Conservation (phyloP, 2,797 vertebrate genomes). For the Vespertilio murinus region DNA sequence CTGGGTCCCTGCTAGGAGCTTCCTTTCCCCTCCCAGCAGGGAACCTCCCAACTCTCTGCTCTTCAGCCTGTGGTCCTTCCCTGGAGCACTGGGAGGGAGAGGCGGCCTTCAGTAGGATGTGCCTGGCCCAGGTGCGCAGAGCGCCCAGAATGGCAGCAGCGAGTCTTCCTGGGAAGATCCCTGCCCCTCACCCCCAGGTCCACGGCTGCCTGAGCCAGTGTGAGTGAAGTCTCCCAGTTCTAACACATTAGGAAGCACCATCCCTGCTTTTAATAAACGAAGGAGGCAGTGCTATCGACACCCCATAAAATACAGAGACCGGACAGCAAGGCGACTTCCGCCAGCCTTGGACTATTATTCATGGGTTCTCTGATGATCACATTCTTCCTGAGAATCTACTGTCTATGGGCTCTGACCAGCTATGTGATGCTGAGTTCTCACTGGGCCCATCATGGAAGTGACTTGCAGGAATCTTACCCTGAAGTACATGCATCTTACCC, state of each 20-base stretch:
- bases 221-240: neutral
- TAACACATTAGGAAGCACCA: neutral
- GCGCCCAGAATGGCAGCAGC: neutral
- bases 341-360: neutral
- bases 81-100: neutral
- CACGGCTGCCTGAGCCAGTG: neutral
- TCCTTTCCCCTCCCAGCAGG: neutral
- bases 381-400: neutral
- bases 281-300: neutral
- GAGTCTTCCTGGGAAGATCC: neutral
- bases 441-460: neutral
- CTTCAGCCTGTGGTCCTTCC: neutral
- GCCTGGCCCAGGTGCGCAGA: rapidly evolving
- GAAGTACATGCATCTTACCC: neutral
- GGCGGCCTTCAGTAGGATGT: neutral
- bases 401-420: neutral
- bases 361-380: neutral
- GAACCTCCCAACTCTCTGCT: neutral
- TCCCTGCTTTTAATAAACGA: neutral
- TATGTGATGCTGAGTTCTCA: neutral
- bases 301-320: neutral
- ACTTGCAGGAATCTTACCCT: neutral
- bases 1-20: neutral
- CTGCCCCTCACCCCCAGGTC: rapidly evolving
- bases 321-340: no score